phyloP scores from a whole-genome alignment of 2,113 vertebrate species.

The Hippocampus barbouri region DNA sequence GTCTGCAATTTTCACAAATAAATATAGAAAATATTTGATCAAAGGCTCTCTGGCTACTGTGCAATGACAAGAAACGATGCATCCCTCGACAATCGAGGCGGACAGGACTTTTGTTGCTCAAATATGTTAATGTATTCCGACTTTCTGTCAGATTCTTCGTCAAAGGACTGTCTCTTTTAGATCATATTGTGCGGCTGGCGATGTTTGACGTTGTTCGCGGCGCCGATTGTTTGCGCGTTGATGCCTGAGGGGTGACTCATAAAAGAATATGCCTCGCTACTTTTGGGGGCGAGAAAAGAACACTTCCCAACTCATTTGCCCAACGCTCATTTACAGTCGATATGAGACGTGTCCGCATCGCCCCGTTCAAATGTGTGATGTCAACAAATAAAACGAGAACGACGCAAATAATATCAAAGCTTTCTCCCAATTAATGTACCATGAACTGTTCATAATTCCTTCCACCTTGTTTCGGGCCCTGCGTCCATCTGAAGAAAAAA shows the following conservation, averaged over 20 bases:
- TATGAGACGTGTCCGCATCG: background rate
- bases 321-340: background rate
- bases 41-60: background rate
- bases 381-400: too few relatives aligned
- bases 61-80: conserved; percentile 13
- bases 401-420: too few relatives aligned
- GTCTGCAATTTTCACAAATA: conserved; percentile 29
- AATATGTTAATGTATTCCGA: conserved; percentile 23
- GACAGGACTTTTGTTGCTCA: conserved; percentile 8
- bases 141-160: conserved; percentile 21
- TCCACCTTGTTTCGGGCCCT: background rate
- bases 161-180: conserved; percentile 20
- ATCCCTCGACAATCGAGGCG: background rate
- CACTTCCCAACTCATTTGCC: background rate
- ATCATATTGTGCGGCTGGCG: conserved; percentile 12
- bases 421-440: too few relatives aligned
- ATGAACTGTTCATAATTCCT: background rate
- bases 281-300: background rate
- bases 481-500: too few relatives aligned
- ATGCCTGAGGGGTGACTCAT: background rate
- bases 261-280: background rate
- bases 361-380: too few relatives aligned
- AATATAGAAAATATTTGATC: background rate
- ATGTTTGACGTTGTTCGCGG: conserved; percentile 8
- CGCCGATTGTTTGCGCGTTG: background rate